Base-by-base conservation (phyloP, 2,888 invertebrate genomes). In the Metopia argyrocephala region DNA sequence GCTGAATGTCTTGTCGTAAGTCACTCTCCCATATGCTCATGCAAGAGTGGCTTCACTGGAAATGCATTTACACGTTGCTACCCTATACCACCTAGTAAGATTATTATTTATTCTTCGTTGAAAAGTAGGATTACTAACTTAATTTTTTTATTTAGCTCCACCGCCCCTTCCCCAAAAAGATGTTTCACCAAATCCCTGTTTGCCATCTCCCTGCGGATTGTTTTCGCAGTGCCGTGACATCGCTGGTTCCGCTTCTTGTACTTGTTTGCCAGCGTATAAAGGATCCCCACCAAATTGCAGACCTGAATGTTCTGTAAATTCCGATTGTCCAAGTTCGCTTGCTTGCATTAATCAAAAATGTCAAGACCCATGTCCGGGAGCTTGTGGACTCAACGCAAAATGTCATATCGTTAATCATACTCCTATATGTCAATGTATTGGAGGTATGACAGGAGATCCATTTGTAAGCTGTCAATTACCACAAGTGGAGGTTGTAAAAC, bases 1-100 rank as follows among this genome's bases (percentile, higher is more conserved):
- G 93, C 95, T 4, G 92, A 93, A 82, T 96, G 96, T 86, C 92
- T 93, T 87, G 94, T 95, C 2, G 91, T 94, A 54, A 94, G 95
- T 86, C 96, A 96, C 87, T 94, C 94, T 82, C 95, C 96, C 0
- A 93, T 95, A 83, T 96, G 96, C 88, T 93, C 92, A 70, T 96
- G 96, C 87, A 91, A 91, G 54, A 89, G 88, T 83, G 93, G 93
- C 50, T 95, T 92, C 86, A 94, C 94, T 84, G 95, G 96, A 83
- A 95, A 96, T 91, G 94, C 96, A 57, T 95, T 96, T 87, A 92
- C 93, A 0, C 91, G 92, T 85, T 94, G 94, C 85, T 91, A 91
- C 83, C 89, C 92, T 56, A 89, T 91, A 76, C 89, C 89, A 83
- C 87, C 69, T 28, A 54, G 90, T 89, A 91, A 90, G 90, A 78